phyloP scores from a whole-genome alignment of 2,797 vertebrate genomes.

The Antrozous pallidus region DNA sequence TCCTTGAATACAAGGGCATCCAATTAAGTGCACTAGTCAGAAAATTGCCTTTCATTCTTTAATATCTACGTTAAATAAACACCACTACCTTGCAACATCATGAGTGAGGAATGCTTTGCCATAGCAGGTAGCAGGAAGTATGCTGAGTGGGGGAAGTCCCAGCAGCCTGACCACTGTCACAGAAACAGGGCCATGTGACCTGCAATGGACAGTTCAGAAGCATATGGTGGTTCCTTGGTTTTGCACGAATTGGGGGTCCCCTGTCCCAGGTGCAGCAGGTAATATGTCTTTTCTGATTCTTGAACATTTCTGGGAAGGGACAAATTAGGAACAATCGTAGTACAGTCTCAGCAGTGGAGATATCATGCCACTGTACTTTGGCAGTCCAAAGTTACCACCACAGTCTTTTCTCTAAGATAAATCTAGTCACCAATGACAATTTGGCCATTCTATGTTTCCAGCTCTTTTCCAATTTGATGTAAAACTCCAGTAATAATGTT shows the following conservation, averaged over 20 bases:
- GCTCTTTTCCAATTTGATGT: background rate
- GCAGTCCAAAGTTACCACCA: background rate
- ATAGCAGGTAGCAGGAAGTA: background rate
- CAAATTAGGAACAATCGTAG: background rate
- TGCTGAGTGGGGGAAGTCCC: background rate
- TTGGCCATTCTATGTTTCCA: background rate
- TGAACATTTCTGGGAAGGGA: background rate
- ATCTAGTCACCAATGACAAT: background rate
- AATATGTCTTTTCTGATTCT: background rate
- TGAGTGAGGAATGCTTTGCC: background rate
- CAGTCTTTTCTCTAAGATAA: constrained; percentile 7
- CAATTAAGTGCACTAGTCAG: background rate
- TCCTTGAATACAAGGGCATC: background rate
- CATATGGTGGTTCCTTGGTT: background rate
- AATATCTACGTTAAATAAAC: background rate
- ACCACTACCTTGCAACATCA: background rate
- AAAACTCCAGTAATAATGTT: constrained; percentile 13
- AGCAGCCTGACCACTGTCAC: background rate
- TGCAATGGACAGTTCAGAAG: background rate
- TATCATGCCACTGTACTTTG: background rate
- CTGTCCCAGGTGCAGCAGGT: background rate
- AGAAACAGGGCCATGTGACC: background rate
- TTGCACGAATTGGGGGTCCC: background rate
- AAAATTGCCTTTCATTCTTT: constrained; percentile 11
- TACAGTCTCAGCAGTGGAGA: background rate